Percentiles rank a stretch among this genome's conserved stretches.
These are phyloP conservation scores for Heterohyrax brucei DNA, from an alignment of 2,797 vertebrate genomes.

Conservation along the genomic window DNA sequence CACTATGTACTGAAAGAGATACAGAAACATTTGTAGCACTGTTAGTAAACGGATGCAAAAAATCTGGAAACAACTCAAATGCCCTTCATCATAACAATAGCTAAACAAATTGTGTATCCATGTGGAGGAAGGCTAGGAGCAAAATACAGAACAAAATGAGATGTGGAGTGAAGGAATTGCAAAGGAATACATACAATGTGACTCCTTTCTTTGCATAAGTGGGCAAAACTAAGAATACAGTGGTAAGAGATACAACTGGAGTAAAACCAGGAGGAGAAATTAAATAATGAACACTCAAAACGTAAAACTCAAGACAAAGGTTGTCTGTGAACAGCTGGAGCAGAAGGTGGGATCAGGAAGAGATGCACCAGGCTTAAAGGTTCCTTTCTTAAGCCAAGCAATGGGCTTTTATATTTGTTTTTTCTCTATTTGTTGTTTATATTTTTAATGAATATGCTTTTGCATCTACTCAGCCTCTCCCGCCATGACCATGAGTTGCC, in stretches of 20 bases:
- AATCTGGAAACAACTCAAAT: neutral
- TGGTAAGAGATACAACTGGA: neutral
- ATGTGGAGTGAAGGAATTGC: neutral
- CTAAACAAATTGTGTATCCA: neutral
- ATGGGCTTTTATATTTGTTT: neutral
- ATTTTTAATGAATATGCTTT: neutral
- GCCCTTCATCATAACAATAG: neutral
- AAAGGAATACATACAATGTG: neutral
- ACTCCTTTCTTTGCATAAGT: neutral
- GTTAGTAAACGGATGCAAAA: neutral
- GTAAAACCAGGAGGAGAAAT: no score
- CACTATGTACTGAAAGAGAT: no score
- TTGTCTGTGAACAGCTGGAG: no score
- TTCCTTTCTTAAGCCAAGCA: neutral
- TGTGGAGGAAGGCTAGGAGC: neutral
- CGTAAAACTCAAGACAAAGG: neutral
- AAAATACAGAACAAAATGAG: no score
- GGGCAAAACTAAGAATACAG: neutral
- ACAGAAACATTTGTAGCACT: no score
- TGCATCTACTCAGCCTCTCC: neutral
- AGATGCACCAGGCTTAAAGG: neutral
- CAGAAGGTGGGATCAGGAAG: neutral
- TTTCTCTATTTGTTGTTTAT: neutral
- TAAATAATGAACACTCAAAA: neutral
- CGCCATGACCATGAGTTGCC: neutral